A percentile compares a stretch with the other conserved stretches of the same genome.
Evolutionary conservation across 2,888 invertebrate species (phyloP).

Genomic region (Sclerodermus sp.): DNA sequence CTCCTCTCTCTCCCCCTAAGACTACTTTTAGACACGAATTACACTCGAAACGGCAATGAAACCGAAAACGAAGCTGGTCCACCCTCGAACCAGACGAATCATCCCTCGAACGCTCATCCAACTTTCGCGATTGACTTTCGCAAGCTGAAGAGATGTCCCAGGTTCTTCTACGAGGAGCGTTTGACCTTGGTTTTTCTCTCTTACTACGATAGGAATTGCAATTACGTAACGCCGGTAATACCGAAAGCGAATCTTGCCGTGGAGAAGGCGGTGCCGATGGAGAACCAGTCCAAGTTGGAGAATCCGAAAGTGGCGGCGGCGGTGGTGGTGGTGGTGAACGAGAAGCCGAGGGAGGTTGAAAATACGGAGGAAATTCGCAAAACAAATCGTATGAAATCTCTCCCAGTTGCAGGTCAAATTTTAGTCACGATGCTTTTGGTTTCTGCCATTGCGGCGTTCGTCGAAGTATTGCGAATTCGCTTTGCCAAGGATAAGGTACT

Average conservation of each 20-base stretch:
- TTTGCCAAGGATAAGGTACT: conserved; percentile 44
- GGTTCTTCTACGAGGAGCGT: conserved; percentile 32
- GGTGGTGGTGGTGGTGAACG: neutral
- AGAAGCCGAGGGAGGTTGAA: neutral
- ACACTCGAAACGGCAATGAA: conserved; percentile 9
- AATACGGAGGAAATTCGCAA: conserved; percentile 17
- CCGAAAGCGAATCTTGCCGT: neutral
- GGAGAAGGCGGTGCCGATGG: conserved; percentile 7
- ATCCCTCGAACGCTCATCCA: too few species aligned
- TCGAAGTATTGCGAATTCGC: conserved; percentile 45
- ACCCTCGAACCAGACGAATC: too few species aligned
- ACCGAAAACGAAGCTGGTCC: neutral
- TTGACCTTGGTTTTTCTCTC: conserved; percentile 32
- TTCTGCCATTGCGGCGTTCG: conserved; percentile 44
- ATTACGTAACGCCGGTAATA: conserved; percentile 13
- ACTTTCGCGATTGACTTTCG: conserved; percentile 27
- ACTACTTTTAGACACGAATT: conserved; percentile 39
- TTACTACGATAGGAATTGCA: conserved; percentile 46
- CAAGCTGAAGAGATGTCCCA: conserved; percentile 35
- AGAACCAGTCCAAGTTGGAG: neutral
- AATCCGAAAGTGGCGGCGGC: conserved; percentile 4
- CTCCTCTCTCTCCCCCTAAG: conserved; percentile 42
- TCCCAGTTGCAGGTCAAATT: conserved; percentile 44
- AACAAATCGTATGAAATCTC: conserved; percentile 33
- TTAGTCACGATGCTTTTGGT: conserved; percentile 46